phyloP scores from a whole-genome alignment of 2,888 invertebrate genomes.

The Therioaphis trifolii region DNA sequence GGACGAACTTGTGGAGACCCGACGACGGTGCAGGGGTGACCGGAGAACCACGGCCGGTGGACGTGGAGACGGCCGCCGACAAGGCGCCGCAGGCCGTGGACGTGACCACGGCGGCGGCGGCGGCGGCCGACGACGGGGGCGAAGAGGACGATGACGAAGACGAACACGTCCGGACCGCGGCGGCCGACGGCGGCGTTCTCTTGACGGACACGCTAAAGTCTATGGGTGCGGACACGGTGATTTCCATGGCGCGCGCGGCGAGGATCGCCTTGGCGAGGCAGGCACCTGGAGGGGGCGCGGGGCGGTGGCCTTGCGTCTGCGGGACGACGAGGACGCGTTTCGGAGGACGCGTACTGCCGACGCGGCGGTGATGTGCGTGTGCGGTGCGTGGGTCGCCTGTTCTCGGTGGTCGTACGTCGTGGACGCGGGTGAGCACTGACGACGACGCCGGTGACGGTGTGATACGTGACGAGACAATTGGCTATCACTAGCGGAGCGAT shows the following conservation, averaged over 20 bases:
- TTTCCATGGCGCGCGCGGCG: slow-evolving; percentile 27
- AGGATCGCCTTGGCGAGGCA: too few species aligned
- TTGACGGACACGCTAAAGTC: slow-evolving; percentile 64
- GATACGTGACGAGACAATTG: too few species aligned
- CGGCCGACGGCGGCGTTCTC: slow-evolving; percentile 48
- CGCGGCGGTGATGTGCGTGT: neutral
- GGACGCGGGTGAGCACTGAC: too few species aligned
- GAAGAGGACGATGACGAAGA: slow-evolving; percentile 58
- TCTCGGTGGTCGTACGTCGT: too few species aligned
- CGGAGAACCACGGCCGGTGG: neutral
- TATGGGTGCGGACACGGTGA: slow-evolving; percentile 60
- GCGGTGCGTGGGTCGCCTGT: neutral
- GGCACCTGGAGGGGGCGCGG: neutral
- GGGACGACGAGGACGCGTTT: neutral
- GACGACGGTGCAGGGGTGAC: neutral
- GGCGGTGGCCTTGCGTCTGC: neutral
- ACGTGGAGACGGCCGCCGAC: neutral
- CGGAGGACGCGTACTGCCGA: neutral
- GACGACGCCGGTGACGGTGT: too few species aligned
- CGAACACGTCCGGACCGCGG: slow-evolving; percentile 52
- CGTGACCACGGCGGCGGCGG: slow-evolving; percentile 23
- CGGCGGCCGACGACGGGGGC: slow-evolving; percentile 31
- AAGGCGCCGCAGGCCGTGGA: neutral
- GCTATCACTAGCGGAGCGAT: too few species aligned
- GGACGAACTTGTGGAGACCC: slow-evolving; percentile 29